These are phyloP conservation scores for Hyperoplus immaculatus DNA, from an alignment of 2,797 vertebrate genomes.

Conservation along the genomic window DNA sequence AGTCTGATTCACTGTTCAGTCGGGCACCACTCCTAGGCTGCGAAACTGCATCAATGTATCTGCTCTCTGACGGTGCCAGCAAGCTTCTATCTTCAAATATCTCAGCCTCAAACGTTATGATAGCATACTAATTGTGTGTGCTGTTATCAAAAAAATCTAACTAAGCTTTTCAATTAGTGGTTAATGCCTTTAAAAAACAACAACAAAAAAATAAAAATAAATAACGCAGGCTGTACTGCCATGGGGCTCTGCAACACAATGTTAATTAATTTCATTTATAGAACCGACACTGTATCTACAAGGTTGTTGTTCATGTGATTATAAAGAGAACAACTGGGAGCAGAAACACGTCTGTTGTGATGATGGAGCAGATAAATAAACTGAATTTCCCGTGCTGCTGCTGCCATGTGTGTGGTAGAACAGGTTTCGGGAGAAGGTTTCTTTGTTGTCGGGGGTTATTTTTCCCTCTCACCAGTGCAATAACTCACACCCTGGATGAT, in stretches of 20 bases:
- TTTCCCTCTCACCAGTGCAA: slow-evolving; percentile 25
- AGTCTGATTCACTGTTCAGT: slow-evolving; percentile 20
- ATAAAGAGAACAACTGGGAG: slow-evolving; percentile 68
- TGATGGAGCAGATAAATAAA: slow-evolving; percentile 62
- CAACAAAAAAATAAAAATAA: slow-evolving; percentile 16
- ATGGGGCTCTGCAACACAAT: slow-evolving; percentile 66
- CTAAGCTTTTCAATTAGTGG: slow-evolving; percentile 77
- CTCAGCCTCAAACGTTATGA: slow-evolving; percentile 71
- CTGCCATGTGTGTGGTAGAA: slow-evolving; percentile 34
- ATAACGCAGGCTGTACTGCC: slow-evolving; percentile 60
- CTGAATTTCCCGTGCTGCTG: slow-evolving; percentile 25
- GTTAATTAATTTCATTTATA: slow-evolving; percentile 82
- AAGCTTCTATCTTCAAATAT: slow-evolving; percentile 59
- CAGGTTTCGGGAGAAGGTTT: slow-evolving; percentile 37
- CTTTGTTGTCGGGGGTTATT: slow-evolving; percentile 1
- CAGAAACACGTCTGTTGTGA: slow-evolving; percentile 57
- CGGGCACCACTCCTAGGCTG: slow-evolving; percentile 21
- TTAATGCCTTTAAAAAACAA: slow-evolving; percentile 48
- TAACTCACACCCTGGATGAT: slow-evolving; percentile 34
- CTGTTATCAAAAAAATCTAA: slow-evolving; percentile 76
- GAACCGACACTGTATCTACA: slow-evolving; percentile 53
- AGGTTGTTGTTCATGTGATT: slow-evolving; percentile 70
- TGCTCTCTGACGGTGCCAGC: not conserved
- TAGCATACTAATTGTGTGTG: slow-evolving; percentile 73
- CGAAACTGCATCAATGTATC: slow-evolving; percentile 20